Conservation (phyloP, 2,113 vertebrate species). For the Amphiprion percula region DNA sequence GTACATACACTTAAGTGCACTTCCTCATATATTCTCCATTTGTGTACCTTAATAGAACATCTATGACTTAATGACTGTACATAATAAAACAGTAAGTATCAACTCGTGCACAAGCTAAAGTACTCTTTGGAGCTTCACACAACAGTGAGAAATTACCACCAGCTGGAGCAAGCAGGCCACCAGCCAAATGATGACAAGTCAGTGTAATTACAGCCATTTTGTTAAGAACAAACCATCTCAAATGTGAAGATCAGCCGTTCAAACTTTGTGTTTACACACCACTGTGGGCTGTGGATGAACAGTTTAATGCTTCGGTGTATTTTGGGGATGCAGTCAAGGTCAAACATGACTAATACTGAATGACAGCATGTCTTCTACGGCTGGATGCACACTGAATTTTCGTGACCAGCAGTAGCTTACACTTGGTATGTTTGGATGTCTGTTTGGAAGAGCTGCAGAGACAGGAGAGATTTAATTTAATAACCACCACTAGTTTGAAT, state of each 20-base stretch:
- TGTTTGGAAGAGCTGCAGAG: too few species aligned
- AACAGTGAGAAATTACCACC: slow-evolving; percentile 43
- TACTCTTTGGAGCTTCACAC: neutral
- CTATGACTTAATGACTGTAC: neutral
- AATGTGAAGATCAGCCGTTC: neutral
- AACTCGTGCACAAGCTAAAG: slow-evolving; percentile 1
- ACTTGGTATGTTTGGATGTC: too few species aligned
- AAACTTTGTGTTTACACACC: neutral
- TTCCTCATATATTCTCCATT: neutral
- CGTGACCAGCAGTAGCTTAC: slow-evolving; percentile 7
- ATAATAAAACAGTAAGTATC: neutral
- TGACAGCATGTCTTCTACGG: neutral
- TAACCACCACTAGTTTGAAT: too few species aligned
- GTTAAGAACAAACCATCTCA: neutral
- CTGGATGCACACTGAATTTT: neutral
- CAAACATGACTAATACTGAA: neutral
- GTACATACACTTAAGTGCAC: too few species aligned
- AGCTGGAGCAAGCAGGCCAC: slow-evolving; percentile 30
- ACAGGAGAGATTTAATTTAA: too few species aligned
- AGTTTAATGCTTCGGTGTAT: neutral
- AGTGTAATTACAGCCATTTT: slow-evolving; percentile 10
- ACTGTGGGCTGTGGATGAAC: neutral
- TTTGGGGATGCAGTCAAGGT: neutral
- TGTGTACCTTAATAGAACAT: neutral
- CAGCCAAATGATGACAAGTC: slow-evolving; percentile 26